Evolutionary conservation across 2,797 vertebrate genomes (phyloP).

Genomic region (Gobio occitaniae): DNA sequence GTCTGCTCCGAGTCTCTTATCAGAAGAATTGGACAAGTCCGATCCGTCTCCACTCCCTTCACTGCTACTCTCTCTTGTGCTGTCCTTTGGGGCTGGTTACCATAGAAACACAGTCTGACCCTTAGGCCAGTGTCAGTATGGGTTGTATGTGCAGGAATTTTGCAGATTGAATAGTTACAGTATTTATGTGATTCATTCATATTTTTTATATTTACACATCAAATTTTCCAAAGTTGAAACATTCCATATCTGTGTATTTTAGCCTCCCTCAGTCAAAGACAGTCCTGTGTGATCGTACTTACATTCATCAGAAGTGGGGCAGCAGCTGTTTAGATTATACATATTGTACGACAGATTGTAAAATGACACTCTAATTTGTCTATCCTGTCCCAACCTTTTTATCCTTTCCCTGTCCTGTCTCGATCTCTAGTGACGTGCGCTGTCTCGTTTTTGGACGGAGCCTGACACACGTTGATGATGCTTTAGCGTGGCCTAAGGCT

Average conservation of each 20-base stretch:
- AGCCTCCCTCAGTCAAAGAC: not conserved
- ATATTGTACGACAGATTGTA: not conserved
- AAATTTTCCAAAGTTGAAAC: not conserved
- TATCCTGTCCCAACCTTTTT: not conserved
- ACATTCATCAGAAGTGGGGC: not conserved
- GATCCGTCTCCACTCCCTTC: slow-evolving; percentile 50
- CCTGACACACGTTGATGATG: slow-evolving; percentile 39
- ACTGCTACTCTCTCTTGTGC: slow-evolving; percentile 3
- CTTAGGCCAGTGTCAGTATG: slow-evolving; percentile 24
- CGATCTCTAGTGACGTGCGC: not conserved
- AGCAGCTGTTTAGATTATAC: slow-evolving; percentile 7
- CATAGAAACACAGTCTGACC: slow-evolving; percentile 56
- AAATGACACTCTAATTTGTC: slow-evolving; percentile 14
- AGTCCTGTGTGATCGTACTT: slow-evolving; percentile 6
- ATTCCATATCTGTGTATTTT: not conserved
- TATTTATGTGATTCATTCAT: not conserved
- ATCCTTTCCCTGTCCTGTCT: not conserved
- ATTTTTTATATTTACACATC: not conserved
- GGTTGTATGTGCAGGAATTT: slow-evolving; percentile 21
- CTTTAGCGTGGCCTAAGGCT: slow-evolving; percentile 20
- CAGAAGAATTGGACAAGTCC: slow-evolving; percentile 61
- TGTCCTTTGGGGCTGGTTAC: slow-evolving; percentile 61
- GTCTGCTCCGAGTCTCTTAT: slow-evolving; percentile 30
- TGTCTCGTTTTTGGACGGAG: not conserved
- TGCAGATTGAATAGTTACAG: not conserved